Percentiles rank a stretch among this genome's conserved stretches.
phyloP scores from a whole-genome alignment of 2,113 vertebrate genomes.

The Xiphorhynchus elegans region DNA sequence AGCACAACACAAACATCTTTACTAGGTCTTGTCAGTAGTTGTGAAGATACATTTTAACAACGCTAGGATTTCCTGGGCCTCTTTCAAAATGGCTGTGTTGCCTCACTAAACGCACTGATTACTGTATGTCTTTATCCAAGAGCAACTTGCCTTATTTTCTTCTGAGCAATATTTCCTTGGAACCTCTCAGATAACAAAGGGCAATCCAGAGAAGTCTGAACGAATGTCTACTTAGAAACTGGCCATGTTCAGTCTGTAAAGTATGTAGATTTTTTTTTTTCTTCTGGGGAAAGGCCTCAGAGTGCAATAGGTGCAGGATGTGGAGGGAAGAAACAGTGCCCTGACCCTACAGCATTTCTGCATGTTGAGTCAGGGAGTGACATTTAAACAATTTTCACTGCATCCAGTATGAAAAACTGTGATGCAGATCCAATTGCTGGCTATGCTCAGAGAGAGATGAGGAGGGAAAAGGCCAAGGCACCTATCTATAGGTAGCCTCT shows the following conservation, averaged over 20 bases:
- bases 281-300: not conserved
- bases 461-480: not conserved
- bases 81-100: not conserved
- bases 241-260: not conserved
- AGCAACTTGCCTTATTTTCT: not conserved
- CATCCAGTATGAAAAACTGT: not conserved
- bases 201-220: not conserved
- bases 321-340: conserved; percentile 5
- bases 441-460: not conserved
- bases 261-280: not conserved
- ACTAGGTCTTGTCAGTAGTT: not conserved
- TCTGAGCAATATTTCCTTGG: not conserved
- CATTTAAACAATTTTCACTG: conserved; percentile 39
- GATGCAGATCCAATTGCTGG: not conserved
- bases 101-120: not conserved
- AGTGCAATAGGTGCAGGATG: conserved; percentile 61
- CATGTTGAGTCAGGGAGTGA: conserved; percentile 45
- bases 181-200: not conserved
- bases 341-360: conserved; percentile 28
- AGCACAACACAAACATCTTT: not conserved
- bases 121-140: not conserved
- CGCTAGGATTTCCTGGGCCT: not conserved
- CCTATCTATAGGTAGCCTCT: not conserved
- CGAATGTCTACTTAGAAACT: not conserved
- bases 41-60: not conserved